Percentiles rank a stretch among this genome's conserved stretches.
Evolutionary conservation across 2,113 vertebrate genomes (phyloP).

Genomic region (Chlorodrepanis virens): DNA sequence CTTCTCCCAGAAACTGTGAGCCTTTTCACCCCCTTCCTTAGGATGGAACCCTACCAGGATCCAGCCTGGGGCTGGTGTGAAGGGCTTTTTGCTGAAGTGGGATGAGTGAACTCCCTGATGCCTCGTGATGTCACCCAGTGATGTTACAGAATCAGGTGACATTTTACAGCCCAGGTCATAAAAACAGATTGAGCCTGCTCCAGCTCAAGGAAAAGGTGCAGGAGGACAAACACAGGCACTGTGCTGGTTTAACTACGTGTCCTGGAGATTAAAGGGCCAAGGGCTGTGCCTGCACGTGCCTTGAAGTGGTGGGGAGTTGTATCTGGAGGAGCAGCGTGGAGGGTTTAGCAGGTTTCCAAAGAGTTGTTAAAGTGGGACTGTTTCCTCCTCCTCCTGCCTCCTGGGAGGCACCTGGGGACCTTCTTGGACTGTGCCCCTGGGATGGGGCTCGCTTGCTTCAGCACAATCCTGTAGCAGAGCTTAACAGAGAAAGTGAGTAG

Average conservation of each 20-base stretch:
- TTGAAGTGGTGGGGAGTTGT: background rate
- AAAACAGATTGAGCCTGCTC: background rate
- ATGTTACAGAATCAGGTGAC: background rate
- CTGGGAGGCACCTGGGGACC: background rate
- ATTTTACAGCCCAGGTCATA: background rate
- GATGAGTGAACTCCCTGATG: background rate
- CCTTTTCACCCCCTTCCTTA: background rate
- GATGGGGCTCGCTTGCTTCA: background rate
- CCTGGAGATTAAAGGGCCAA: constrained; percentile 1
- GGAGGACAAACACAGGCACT: background rate
- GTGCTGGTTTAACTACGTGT: background rate
- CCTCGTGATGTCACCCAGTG: background rate
- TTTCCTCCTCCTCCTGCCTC: background rate
- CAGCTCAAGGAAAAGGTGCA: background rate
- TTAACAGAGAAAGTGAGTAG: background rate
- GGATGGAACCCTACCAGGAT: background rate
- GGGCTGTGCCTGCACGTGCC: background rate
- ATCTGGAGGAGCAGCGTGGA: background rate
- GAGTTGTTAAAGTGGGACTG: background rate
- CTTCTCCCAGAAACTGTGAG: background rate
- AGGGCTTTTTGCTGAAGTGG: background rate
- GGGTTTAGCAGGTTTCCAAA: background rate
- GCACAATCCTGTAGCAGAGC: fast-evolving
- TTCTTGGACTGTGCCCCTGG: background rate
- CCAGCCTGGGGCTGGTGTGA: background rate